phyloP scores from a whole-genome alignment of 2,797 vertebrate species.

The Molossus molossus region DNA sequence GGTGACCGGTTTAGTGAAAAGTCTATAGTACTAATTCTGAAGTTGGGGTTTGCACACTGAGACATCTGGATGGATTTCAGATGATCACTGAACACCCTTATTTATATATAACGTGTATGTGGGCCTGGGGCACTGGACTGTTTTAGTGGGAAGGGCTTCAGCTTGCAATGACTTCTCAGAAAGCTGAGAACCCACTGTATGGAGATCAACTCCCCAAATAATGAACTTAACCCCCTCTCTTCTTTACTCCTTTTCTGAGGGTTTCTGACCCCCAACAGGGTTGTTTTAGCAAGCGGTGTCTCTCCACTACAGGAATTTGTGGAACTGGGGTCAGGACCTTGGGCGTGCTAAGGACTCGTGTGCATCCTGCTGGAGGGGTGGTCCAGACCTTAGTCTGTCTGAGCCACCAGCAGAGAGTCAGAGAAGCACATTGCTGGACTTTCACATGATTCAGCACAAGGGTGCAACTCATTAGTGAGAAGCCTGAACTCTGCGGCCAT shows the following conservation, averaged over 20 bases:
- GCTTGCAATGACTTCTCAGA: background rate
- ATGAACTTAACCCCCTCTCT: background rate
- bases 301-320: background rate
- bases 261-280: background rate
- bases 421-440: background rate
- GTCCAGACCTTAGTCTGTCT: fast-evolving
- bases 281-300: background rate
- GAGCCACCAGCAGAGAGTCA: background rate
- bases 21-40: background rate
- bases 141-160: background rate
- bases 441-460: background rate
- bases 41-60: background rate
- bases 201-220: background rate
- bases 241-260: background rate
- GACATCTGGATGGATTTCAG: background rate
- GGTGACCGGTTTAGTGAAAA: background rate
- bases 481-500: fast-evolving
- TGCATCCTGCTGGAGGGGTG: background rate
- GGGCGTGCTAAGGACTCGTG: background rate
- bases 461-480: background rate
- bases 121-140: background rate
- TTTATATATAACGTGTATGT: background rate
- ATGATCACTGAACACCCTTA: background rate
- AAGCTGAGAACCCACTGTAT: background rate
- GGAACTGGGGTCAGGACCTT: background rate